phyloP scores from a whole-genome alignment of 2,113 vertebrate genomes.

The Xyliphius kryptos region DNA sequence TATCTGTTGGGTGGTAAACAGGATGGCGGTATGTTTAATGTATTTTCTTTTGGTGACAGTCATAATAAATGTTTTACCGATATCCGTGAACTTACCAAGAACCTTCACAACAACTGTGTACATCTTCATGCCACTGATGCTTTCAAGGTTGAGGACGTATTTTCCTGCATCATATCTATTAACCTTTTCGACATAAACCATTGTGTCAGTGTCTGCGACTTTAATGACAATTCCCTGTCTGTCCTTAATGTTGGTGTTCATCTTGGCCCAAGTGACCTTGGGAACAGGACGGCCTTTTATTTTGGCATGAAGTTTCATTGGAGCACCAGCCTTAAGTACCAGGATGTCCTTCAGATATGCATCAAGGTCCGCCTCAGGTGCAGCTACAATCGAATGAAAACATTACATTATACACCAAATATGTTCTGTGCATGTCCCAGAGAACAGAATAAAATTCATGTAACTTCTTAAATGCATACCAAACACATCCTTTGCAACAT shows the following conservation, averaged over 20 bases:
- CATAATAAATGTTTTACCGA: no score
- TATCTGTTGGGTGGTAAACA: slow-evolving; percentile 69
- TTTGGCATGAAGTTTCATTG: slow-evolving; percentile 84
- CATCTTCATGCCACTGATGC: slow-evolving; percentile 83
- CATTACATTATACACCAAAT: no score
- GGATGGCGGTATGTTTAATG: no score
- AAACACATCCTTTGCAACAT: slow-evolving; percentile 84
- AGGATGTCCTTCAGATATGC: slow-evolving; percentile 83
- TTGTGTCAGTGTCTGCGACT: slow-evolving; percentile 78
- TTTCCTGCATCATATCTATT: slow-evolving; percentile 97
- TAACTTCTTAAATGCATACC: slow-evolving; percentile 66
- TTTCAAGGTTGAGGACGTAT: slow-evolving; percentile 87
- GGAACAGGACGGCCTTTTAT: slow-evolving; percentile 86
- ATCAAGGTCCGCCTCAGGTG: slow-evolving; percentile 89
- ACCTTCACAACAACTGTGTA: slow-evolving; percentile 92
- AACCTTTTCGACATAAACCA: slow-evolving; percentile 82
- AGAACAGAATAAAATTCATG: no score
- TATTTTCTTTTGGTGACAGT: no score
- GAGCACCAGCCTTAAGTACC: slow-evolving; percentile 78
- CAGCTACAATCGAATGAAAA: slow-evolving; percentile 75
- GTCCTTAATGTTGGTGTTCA: slow-evolving; percentile 85
- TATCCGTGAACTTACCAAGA: slow-evolving; percentile 77
- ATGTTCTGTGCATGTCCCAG: no score
- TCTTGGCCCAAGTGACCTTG: slow-evolving; percentile 88
- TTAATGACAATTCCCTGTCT: slow-evolving; percentile 87